phyloP scores from a whole-genome alignment of 2,113 vertebrate species.

The Phainopepla nitens region DNA sequence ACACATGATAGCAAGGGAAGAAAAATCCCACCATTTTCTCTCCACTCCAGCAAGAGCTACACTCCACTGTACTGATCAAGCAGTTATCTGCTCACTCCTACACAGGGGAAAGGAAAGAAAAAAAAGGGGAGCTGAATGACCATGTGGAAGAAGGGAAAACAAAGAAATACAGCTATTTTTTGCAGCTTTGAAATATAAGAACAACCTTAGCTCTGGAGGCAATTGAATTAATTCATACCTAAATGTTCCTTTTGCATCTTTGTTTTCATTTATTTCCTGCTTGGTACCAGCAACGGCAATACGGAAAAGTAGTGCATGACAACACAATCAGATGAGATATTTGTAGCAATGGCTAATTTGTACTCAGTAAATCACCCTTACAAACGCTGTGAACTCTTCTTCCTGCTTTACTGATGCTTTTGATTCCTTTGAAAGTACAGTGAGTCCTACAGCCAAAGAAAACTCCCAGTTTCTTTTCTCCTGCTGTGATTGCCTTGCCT shows the following conservation, averaged over 20 bases:
- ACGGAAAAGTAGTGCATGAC: neutral
- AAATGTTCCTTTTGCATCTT: neutral
- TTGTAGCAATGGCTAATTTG: neutral
- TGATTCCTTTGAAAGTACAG: neutral
- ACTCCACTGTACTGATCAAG: neutral
- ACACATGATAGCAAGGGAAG: neutral
- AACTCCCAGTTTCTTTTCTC: neutral
- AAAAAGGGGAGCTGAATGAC: neutral
- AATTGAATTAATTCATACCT: neutral
- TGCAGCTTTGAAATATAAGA: neutral
- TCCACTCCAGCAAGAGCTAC: neutral
- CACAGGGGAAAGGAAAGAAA: neutral
- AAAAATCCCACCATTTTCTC: neutral
- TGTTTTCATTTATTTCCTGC: conserved; percentile 15
- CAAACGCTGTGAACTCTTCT: neutral
- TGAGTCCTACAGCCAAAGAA: neutral
- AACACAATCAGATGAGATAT: conserved; percentile 3
- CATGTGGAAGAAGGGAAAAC: neutral
- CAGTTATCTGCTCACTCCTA: neutral
- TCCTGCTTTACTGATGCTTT: neutral
- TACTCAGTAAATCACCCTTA: neutral
- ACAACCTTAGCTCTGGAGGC: neutral
- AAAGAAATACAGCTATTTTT: neutral
- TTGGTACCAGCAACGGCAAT: neutral
- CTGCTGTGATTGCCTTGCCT: neutral